Evolutionary conservation across 92 coral and sea anemone species (phyloP).

Genomic region (Epizoanthus ramosus): DNA sequence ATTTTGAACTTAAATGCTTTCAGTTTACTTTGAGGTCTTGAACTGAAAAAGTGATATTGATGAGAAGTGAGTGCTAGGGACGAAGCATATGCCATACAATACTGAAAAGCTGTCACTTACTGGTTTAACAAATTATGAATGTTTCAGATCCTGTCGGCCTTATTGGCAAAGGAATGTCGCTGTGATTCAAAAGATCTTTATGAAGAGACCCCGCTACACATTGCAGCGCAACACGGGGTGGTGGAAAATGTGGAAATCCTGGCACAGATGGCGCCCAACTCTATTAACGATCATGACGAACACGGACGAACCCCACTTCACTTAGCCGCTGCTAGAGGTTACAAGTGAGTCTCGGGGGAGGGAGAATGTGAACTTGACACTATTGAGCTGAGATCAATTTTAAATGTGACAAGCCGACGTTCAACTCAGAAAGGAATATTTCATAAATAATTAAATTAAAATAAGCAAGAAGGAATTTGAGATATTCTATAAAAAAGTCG

Average conservation of each 20-base stretch:
- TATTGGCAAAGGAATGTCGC: constrained; percentile 31
- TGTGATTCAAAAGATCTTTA: constrained; percentile 45
- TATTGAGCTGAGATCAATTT: background rate
- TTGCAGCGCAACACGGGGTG: constrained; percentile 68
- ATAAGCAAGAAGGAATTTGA: no score
- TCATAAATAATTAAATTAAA: no score
- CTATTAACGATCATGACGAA: constrained; percentile 49
- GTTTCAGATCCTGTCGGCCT: constrained; percentile 59
- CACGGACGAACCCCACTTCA: constrained; percentile 71
- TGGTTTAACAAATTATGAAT: background rate
- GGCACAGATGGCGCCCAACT: constrained; percentile 46
- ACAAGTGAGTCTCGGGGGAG: constrained; percentile 42
- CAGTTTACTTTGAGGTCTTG: no score
- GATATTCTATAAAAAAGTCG: no score
- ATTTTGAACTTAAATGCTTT: no score
- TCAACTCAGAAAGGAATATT: no score
- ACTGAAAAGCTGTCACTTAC: no score
- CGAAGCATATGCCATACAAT: no score
- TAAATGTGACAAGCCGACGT: no score
- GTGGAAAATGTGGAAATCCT: constrained; percentile 54
- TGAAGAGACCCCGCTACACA: constrained; percentile 71
- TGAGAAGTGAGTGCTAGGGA: no score
- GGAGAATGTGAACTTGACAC: background rate
- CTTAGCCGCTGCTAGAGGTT: constrained; percentile 70
- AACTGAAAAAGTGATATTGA: no score